phyloP scores from a whole-genome alignment of 2,113 vertebrate species.

The Colossoma macropomum region DNA sequence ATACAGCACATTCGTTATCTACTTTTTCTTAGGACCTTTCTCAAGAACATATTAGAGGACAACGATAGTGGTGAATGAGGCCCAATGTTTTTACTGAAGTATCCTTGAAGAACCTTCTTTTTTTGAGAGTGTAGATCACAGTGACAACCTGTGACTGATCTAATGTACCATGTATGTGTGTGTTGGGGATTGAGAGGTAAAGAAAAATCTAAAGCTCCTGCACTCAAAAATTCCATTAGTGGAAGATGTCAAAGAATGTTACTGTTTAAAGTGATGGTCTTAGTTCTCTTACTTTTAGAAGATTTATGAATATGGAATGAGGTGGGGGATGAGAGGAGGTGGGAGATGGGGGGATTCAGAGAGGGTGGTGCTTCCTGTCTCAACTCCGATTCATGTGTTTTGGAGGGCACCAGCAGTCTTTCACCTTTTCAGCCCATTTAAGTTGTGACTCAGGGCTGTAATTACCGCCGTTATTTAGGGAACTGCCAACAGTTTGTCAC shows the following conservation, averaged over 20 bases:
- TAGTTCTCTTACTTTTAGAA: background rate
- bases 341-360: background rate
- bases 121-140: too few species aligned
- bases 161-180: background rate
- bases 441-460: conserved; percentile 26
- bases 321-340: too few species aligned
- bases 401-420: background rate
- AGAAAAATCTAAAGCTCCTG: conserved; percentile 7
- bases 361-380: background rate
- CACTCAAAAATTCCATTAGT: conserved; percentile 46
- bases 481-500: conserved; percentile 28
- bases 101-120: too few species aligned
- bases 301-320: conserved; percentile 16
- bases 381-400: conserved; percentile 11
- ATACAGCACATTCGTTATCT: too few species aligned
- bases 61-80: too few species aligned
- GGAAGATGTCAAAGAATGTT: conserved; percentile 26
- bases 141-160: background rate
- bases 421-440: conserved; percentile 24
- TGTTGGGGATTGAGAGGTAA: conserved; percentile 20
- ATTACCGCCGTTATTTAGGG: conserved; percentile 33
- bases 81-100: too few species aligned
- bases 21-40: too few species aligned
- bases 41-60: too few species aligned
- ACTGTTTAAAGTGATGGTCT: conserved; percentile 28